Base-by-base conservation (phyloP, 1,140 invertebrate genomes). In the Musca vetustissima region DNA sequence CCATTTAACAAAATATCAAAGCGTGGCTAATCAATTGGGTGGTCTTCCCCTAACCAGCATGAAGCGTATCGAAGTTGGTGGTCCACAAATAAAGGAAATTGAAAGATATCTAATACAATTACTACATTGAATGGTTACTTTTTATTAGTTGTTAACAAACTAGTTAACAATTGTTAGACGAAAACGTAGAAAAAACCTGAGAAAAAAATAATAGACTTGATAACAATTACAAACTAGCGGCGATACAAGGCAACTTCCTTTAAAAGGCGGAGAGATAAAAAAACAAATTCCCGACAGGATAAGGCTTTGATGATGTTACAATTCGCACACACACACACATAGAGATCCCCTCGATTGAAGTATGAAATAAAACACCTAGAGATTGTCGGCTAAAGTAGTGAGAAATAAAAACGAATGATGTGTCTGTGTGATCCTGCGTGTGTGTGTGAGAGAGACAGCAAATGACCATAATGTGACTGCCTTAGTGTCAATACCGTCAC, bases 401-500 rank as follows among this genome's bases (percentile, higher is more conserved):
- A 25, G 3, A 57, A 57, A 61, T 19, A 8, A 61, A 36, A 61
- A 61, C 19, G 4, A 28, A 19, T 59, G 28, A 32, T 32, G 36
- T 43, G 6, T 43, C 11, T 4, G 11, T 11, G 11, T 43, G 11
- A 8, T 11, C 3, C 3, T 4, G 28, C 3, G 28, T 9, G 28
- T 9, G 28, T 4, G 36, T 11, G 48, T 15, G 49, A 48, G 52
- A 66, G 22, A 19, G 64, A 48, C 43, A 22, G 15, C 64, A 48
- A 57, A 64, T 64, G 22, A 19, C n/a, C 57, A 47, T 61, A 57
- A 52, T 49, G 64, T 65, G 24, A 25, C 64, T 7, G 65, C 4
- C 32, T 11, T 28, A 55, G 68, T 64, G 64, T 55, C 50, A 36
- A 48, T 36, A 66, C 75, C 77, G 76, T 78, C 76, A 78, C 78